Conservation (phyloP, 2,797 vertebrate genomes). For the Leptodactylus fallax region DNA sequence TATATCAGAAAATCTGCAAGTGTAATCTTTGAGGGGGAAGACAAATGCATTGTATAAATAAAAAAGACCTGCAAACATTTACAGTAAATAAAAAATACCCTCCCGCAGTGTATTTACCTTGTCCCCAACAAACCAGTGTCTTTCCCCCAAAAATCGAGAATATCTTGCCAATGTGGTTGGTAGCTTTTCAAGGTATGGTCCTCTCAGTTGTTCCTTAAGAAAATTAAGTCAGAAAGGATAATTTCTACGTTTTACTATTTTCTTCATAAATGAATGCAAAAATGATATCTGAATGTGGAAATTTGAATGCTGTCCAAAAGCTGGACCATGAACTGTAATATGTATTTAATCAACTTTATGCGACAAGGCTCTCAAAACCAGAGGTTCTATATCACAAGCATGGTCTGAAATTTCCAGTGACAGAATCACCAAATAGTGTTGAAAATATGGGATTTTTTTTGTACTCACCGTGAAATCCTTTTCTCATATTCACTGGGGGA, state of each 20-base stretch:
- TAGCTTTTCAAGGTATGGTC: slow-evolving; percentile 71
- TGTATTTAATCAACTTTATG: too few species aligned
- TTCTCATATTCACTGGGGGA: too few species aligned
- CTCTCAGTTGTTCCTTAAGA: slow-evolving; percentile 72
- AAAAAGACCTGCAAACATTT: neutral
- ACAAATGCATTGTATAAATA: neutral
- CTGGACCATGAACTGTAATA: too few species aligned
- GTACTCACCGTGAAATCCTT: too few species aligned
- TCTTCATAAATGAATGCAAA: too few species aligned
- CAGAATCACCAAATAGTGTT: too few species aligned
- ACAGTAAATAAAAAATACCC: neutral
- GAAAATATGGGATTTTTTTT: too few species aligned
- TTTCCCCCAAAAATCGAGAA: slow-evolving; percentile 79
- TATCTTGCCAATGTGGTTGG: slow-evolving; percentile 79
- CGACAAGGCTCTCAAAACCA: too few species aligned
- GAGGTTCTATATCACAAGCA: too few species aligned
- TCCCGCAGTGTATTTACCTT: slow-evolving; percentile 74
- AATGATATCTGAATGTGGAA: too few species aligned
- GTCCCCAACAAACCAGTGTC: slow-evolving; percentile 90
- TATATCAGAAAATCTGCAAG: slow-evolving; percentile 93
- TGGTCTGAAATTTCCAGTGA: too few species aligned
- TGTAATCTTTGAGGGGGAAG: slow-evolving; percentile 79
- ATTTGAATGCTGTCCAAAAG: too few species aligned
- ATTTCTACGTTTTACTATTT: neutral
- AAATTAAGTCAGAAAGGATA: neutral